Conservation (phyloP, 2,113 vertebrate genomes). For the Prionailurus bengalensis region DNA sequence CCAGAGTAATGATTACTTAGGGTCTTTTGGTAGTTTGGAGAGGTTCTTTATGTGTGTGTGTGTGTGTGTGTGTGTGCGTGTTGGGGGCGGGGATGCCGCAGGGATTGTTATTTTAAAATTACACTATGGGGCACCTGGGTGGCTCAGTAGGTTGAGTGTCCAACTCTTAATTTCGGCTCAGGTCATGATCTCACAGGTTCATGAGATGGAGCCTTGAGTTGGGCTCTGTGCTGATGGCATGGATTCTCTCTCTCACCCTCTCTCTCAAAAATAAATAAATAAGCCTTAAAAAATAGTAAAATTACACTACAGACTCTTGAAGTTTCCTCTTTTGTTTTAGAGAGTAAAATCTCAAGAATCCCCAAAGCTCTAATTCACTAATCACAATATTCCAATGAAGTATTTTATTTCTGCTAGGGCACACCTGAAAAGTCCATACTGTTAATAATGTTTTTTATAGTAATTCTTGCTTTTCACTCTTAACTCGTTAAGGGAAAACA, state of each 20-base stretch:
- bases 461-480: conserved; percentile 33
- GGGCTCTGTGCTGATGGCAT: too few relatives aligned
- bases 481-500: background rate
- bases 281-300: too few relatives aligned
- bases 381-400: background rate
- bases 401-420: conserved; percentile 18
- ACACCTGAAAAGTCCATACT: background rate
- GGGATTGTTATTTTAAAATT: background rate
- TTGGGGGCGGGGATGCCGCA: background rate
- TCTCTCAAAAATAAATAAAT: too few relatives aligned
- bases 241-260: too few relatives aligned
- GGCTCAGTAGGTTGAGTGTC: too few relatives aligned
- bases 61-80: background rate
- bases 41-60: background rate
- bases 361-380: background rate
- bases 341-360: background rate
- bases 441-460: background rate
- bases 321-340: conserved; percentile 12
- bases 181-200: too few relatives aligned
- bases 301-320: background rate
- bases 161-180: too few relatives aligned
- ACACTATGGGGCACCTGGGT: too few relatives aligned
- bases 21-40: background rate
- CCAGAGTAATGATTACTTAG: background rate
- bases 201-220: too few relatives aligned